A percentile compares a stretch with the other conserved stretches of the same genome.
These are phyloP conservation scores for Solenodon paradoxus DNA, from an alignment of 2,113 vertebrate genomes.

Conservation along the genomic window DNA sequence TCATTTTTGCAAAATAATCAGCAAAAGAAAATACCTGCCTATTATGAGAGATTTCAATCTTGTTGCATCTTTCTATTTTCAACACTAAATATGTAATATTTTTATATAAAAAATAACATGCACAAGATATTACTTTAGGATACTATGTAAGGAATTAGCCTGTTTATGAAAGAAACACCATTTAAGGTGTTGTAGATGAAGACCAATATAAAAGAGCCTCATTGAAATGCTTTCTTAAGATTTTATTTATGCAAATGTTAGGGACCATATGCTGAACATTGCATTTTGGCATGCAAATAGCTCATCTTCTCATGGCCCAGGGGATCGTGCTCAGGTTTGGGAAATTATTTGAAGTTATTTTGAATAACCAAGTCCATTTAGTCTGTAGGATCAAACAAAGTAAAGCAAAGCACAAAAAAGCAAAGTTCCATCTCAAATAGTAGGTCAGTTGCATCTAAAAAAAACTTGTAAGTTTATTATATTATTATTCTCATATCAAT, in stretches of 20 bases:
- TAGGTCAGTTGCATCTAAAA: background rate
- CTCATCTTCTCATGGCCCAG: background rate
- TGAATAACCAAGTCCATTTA: background rate
- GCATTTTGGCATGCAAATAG: background rate
- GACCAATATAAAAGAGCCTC: background rate
- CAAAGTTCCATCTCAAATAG: background rate
- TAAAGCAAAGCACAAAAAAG: background rate
- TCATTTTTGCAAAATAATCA: background rate
- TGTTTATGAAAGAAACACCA: background rate
- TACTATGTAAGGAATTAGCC: background rate
- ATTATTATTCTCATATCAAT: background rate
- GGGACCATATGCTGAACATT: conserved; percentile 17
- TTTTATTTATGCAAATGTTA: conserved; percentile 51
- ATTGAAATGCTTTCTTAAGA: conserved; percentile 19
- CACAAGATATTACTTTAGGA: background rate
- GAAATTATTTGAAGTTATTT: conserved; percentile 37
- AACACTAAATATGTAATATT: background rate
- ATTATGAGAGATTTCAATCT: background rate
- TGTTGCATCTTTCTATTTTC: conserved; percentile 1
- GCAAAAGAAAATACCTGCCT: background rate
- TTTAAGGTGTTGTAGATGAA: background rate
- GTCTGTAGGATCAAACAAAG: background rate
- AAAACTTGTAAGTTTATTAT: background rate
- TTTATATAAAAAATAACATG: background rate
- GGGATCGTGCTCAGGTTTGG: background rate